Conservation (phyloP, 2,888 invertebrate species). For the Ochropacha duplaris region DNA sequence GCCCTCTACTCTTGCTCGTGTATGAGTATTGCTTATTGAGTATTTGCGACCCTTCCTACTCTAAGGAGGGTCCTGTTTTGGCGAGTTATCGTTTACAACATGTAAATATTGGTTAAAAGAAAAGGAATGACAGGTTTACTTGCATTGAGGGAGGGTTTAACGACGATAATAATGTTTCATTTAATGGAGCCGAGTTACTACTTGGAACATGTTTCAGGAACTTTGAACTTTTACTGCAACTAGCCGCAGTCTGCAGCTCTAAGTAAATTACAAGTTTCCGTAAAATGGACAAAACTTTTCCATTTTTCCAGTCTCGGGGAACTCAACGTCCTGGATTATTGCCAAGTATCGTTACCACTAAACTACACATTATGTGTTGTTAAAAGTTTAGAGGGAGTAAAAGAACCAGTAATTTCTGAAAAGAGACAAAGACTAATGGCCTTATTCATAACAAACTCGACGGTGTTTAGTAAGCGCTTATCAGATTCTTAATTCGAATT, state of each 20-base stretch:
- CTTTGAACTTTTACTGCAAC: background rate
- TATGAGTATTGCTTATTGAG: conserved; percentile 61
- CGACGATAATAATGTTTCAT: background rate
- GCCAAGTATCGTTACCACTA: background rate
- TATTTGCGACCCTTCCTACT: conserved; percentile 34
- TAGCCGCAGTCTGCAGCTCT: background rate
- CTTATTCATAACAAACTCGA: too few species aligned
- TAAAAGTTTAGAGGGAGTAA: too few species aligned
- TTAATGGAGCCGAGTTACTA: background rate
- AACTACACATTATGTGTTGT: background rate
- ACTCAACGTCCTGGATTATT: background rate
- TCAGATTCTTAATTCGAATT: too few species aligned
- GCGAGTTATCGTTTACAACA: conserved; percentile 61
- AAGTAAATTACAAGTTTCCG: background rate
- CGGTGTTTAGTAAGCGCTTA: too few species aligned
- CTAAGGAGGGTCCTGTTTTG: conserved; percentile 31
- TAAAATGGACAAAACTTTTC: background rate
- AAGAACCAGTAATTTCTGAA: background rate
- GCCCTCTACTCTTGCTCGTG: conserved; percentile 37
- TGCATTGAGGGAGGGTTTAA: conserved; percentile 14
- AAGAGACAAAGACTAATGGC: too few species aligned
- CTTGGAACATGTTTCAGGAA: too few species aligned
- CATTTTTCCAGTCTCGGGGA: background rate
- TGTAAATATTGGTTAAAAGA: conserved; percentile 63
- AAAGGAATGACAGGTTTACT: conserved; percentile 30